Percentiles rank a stretch among this genome's conserved stretches.
phyloP scores from a whole-genome alignment of 2,113 vertebrate species.

The Pyrgilauda ruficollis region DNA sequence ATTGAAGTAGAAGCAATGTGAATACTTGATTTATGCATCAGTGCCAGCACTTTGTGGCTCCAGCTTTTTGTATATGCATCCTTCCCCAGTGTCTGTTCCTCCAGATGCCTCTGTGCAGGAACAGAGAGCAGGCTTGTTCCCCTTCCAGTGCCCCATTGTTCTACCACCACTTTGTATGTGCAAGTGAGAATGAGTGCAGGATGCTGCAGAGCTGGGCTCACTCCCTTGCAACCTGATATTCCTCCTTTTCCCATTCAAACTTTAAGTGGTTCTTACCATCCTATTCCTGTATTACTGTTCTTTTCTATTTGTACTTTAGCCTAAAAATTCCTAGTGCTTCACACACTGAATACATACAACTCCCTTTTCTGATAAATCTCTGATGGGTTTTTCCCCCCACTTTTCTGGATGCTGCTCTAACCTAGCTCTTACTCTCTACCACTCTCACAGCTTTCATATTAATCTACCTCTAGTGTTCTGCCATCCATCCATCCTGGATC shows the following conservation, averaged over 20 bases:
- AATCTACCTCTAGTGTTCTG: neutral
- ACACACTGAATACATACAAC: accelerated
- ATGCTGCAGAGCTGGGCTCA: neutral
- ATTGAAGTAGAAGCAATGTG: neutral
- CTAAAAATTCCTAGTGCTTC: neutral
- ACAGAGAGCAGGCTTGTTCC: neutral
- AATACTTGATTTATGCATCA: neutral
- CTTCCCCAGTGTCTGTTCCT: neutral
- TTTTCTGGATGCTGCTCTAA: neutral
- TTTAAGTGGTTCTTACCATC: neutral
- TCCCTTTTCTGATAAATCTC: neutral
- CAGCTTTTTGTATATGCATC: neutral
- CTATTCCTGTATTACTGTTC: neutral
- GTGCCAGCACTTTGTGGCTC: neutral
- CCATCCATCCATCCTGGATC: neutral
- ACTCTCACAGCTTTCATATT: neutral
- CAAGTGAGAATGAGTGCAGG: accelerated
- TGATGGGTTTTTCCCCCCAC: accelerated
- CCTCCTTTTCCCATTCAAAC: neutral
- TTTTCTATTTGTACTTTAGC: neutral
- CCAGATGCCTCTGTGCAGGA: neutral
- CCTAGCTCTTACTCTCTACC: neutral
- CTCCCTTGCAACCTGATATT: accelerated
- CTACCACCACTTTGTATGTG: neutral
- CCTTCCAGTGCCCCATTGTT: neutral